These are phyloP conservation scores for Peromyscus attwateri DNA, from an alignment of 2,797 vertebrate genomes.

Conservation along the genomic window DNA sequence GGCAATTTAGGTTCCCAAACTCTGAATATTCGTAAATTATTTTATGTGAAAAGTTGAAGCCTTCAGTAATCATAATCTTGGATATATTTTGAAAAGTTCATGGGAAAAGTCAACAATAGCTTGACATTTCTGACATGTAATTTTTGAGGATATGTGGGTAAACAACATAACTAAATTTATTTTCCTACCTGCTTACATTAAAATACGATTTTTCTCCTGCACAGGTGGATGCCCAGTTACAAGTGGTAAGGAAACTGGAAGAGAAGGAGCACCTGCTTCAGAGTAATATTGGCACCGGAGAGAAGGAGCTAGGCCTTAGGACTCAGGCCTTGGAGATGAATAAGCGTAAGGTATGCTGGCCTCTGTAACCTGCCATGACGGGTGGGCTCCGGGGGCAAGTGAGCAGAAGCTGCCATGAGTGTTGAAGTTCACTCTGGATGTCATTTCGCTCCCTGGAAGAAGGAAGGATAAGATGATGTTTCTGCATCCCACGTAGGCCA, in stretches of 20 bases:
- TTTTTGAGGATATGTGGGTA: neutral
- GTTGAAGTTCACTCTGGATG: neutral
- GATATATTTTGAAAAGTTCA: constrained; percentile 17
- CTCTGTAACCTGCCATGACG: neutral
- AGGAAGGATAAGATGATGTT: neutral
- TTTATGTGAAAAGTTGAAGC: constrained; percentile 21
- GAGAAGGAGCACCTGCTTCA: constrained; percentile 98
- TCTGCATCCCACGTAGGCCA: constrained; percentile 88
- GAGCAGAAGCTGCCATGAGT: neutral
- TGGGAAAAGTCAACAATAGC: constrained; percentile 10
- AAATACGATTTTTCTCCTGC: neutral
- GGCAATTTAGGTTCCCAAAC: constrained; percentile 26
- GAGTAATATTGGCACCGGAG: constrained; percentile 96
- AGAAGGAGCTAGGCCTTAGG: constrained; percentile 95
- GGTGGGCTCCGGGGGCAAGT: neutral
- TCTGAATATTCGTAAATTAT: neutral
- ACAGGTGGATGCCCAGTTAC: constrained; percentile 98
- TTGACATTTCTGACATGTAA: constrained; percentile 30
- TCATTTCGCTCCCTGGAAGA: neutral
- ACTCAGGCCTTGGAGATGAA: constrained; percentile 98
- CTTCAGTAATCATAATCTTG: constrained; percentile 41
- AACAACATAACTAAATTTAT: neutral
- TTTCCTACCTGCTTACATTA: constrained; percentile 40
- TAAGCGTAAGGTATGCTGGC: constrained; percentile 94
- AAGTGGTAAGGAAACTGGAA: constrained; percentile 97